These are phyloP conservation scores for Hyposmocoma kahamanoa DNA, from an alignment of 1,140 invertebrate genomes.

Conservation along the genomic window DNA sequence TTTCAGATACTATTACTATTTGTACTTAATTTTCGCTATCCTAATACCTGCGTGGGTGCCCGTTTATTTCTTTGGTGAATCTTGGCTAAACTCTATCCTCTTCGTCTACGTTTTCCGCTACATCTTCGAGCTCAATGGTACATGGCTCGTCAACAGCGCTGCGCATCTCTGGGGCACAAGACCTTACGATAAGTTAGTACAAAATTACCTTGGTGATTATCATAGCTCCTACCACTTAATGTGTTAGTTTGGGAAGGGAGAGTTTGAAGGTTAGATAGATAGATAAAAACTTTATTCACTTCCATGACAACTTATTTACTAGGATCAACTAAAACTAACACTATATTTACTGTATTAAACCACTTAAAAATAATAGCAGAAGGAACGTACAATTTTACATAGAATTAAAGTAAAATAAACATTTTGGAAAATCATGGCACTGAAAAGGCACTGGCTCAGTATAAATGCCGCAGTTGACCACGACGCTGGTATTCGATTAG, in stretches of 20 bases:
- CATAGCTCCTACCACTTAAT: background rate
- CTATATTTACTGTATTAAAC: background rate
- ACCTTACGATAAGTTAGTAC: conserved; percentile 63
- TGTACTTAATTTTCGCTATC: conserved; percentile 80
- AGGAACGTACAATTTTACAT: no score
- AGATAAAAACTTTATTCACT: background rate
- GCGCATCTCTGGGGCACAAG: conserved; percentile 66
- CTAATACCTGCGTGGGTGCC: conserved; percentile 82
- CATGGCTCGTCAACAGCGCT: conserved; percentile 90
- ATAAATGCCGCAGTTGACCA: no score
- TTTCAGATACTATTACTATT: conserved; percentile 80
- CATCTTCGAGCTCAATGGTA: conserved; percentile 80
- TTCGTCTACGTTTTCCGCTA: conserved; percentile 80
- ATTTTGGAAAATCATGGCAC: no score
- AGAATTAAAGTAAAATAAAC: no score
- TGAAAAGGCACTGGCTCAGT: no score
- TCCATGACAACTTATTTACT: background rate
- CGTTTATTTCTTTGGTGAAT: conserved; percentile 82
- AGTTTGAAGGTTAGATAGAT: no score
- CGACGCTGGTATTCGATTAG: no score
- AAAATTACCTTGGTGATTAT: background rate
- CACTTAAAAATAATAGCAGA: background rate
- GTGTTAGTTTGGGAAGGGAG: no score
- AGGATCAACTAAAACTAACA: no score
- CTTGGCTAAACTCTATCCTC: conserved; percentile 72